Evolutionary conservation across 2,888 invertebrate genomes (phyloP).

Genomic region (Cepaea hortensis): DNA sequence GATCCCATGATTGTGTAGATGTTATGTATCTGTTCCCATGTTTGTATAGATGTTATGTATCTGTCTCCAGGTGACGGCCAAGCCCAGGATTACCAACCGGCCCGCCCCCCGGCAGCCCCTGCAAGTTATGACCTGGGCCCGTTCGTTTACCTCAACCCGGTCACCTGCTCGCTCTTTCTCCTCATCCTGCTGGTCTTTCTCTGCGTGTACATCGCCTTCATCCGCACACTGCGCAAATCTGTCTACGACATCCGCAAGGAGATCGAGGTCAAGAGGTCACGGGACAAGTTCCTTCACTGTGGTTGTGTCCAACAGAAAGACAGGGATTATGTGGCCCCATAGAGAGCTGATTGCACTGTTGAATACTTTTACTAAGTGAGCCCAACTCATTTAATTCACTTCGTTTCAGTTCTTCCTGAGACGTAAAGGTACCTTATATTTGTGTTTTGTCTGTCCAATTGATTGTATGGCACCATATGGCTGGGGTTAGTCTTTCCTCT

Average conservation of each 20-base stretch:
- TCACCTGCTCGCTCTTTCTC: constrained; percentile 45
- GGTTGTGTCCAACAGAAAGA: constrained; percentile 18
- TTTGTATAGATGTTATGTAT: neutral
- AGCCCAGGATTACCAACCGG: neutral
- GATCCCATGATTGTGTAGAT: too few relatives aligned
- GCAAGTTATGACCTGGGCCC: neutral
- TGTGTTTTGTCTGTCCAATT: too few relatives aligned
- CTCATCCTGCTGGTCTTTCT: constrained; percentile 44
- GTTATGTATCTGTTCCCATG: too few relatives aligned
- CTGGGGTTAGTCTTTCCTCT: too few relatives aligned
- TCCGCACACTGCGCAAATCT: constrained; percentile 42
- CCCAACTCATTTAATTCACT: too few relatives aligned
- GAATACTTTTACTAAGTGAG: too few relatives aligned
- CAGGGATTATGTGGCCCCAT: constrained; percentile 4
- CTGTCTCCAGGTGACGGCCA: constrained; percentile 6
- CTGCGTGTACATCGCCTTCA: constrained; percentile 43
- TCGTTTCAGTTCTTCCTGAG: too few relatives aligned
- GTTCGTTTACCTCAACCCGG: constrained; percentile 49
- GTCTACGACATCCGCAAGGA: constrained; percentile 46
- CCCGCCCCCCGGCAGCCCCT: neutral
- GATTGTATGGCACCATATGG: too few relatives aligned
- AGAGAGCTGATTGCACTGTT: neutral
- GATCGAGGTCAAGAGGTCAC: constrained; percentile 41
- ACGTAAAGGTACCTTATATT: too few relatives aligned
- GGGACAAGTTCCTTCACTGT: constrained; percentile 48